Percentiles rank a stretch among this genome's conserved stretches.
Conservation (phyloP, 2,888 invertebrate genomes). For the Lepidonotus clava region DNA sequence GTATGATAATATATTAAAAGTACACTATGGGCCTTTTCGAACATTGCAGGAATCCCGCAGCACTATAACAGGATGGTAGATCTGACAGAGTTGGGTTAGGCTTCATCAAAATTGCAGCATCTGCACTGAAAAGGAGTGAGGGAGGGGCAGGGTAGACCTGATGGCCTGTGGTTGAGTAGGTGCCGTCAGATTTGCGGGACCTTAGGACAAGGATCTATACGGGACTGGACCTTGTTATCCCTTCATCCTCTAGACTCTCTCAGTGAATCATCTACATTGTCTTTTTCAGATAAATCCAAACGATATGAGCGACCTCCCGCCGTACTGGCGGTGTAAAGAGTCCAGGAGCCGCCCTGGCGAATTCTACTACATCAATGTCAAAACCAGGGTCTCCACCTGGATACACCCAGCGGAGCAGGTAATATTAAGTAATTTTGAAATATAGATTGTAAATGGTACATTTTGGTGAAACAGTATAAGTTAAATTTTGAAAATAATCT, state of each 20-base stretch:
- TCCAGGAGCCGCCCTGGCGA: slow-evolving; percentile 1
- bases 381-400: background rate
- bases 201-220: background rate
- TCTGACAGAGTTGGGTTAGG: too few relatives aligned
- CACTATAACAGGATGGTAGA: too few relatives aligned
- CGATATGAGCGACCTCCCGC: background rate
- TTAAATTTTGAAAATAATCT: too few relatives aligned
- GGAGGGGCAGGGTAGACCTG: too few relatives aligned
- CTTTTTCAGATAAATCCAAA: background rate
- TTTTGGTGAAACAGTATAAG: background rate
- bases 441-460: background rate
- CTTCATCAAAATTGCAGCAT: too few relatives aligned
- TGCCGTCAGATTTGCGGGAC: background rate
- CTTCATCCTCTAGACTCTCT: background rate
- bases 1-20: too few relatives aligned
- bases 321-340: background rate
- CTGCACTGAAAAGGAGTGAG: too few relatives aligned
- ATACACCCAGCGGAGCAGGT: background rate
- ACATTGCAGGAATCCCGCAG: too few relatives aligned
- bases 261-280: background rate
- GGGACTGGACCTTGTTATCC: background rate
- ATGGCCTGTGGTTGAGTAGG: background rate
- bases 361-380: slow-evolving; percentile 8
- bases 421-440: background rate
- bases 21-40: too few relatives aligned